Evolutionary conservation across 2,797 vertebrate genomes (phyloP).

Genomic region (Aratinga solstitialis): DNA sequence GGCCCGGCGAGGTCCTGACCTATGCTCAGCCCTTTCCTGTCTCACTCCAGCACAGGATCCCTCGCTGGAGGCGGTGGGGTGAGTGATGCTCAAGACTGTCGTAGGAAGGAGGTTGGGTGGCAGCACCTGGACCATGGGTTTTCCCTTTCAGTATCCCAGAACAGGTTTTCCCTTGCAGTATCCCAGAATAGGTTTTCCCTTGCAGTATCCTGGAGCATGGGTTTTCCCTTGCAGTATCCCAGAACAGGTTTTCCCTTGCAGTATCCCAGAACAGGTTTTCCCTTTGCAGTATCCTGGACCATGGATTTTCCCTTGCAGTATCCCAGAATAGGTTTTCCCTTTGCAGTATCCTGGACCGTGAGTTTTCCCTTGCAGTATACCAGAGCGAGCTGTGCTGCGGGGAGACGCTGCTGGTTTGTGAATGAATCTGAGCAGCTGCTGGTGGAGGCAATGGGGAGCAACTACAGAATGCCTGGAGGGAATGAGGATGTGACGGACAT

Average conservation of each 20-base stretch:
- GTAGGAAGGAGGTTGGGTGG: background rate
- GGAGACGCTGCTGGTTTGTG: background rate
- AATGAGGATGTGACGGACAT: background rate
- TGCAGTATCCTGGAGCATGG: too few relatives aligned
- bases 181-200: background rate
- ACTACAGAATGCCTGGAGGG: background rate
- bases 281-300: background rate
- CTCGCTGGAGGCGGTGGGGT: background rate
- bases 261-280: background rate
- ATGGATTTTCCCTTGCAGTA: background rate
- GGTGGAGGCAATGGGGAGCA: background rate
- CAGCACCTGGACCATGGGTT: rapidly evolving
- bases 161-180: background rate
- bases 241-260: background rate
- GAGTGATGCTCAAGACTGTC: rapidly evolving
- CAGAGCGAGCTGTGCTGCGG: background rate
- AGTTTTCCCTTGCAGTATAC: background rate
- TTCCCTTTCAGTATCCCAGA: background rate
- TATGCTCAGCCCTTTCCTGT: rapidly evolving
- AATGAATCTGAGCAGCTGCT: conserved; percentile 44
- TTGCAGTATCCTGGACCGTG: too few relatives aligned
- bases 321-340: background rate
- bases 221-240: background rate
- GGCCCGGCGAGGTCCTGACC: background rate
- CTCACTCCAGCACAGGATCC: background rate